Evolutionary conservation across 1,140 invertebrate species (phyloP), one percentile per base, ranked within the genome.

Genomic region (Drosophila pectinifera): DNA sequence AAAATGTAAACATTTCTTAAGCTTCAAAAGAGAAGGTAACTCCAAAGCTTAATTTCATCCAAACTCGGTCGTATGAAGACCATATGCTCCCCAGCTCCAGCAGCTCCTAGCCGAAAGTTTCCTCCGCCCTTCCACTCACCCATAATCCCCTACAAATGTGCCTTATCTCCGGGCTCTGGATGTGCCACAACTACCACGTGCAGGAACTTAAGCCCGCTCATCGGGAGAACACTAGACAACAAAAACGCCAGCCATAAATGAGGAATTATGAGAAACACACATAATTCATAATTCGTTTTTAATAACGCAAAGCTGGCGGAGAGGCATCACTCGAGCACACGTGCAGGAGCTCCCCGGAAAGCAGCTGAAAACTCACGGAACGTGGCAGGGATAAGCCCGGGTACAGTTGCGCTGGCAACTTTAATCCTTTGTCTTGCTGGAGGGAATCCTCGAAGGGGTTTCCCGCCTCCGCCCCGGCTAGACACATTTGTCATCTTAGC

Each of bases 201-300:
- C 59, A 64, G 31, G 55, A 67, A 62, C 22, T 62, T 73, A 85
- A 78, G 56, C 72, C 67, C 61, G 26, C 41, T 49, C 53, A 41
- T 53, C 49, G 38, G 18, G 7, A n/a, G 48, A 69, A 84, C 76
- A 79, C 81, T 73, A 57, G 54, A 75, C 55, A 56, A 46, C 22
- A 57, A 53, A 46, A 46, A 53, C 45, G 45, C 42, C 13, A 43
- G 36, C 46, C 61, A 22, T 46, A 38, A 79, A 65, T 68, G 53
- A 63, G 39, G 65, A 73, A 69, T 85, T 62, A 81, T 81, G 73
- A 86, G 78, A 80, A 75, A 83, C 80, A 78, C 72, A 62, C 72
- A 88, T 80, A 88, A 89, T 84, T 88, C 84, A 89, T 88, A 88
- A 88, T 89, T 84, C 84, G 84, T 89, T 88, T 88, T 89, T 88